Percentiles rank a stretch among this genome's conserved stretches.
phyloP scores from a whole-genome alignment of 2,113 vertebrate species.

The Labeo rohita region DNA sequence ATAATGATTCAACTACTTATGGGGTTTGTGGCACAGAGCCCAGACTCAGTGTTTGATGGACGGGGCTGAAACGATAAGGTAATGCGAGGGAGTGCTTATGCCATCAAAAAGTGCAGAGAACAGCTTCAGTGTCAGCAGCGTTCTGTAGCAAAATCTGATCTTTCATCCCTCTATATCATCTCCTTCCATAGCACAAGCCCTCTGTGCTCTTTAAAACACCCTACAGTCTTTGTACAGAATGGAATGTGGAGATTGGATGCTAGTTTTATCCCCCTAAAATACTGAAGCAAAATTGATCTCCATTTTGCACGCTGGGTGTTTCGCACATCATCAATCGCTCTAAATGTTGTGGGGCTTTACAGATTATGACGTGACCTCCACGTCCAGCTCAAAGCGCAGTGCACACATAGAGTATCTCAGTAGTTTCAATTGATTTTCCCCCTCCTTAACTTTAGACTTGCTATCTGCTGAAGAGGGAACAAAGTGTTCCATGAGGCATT shows the following conservation, averaged over 20 bases:
- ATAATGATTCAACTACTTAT: constrained; percentile 44
- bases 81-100: constrained; percentile 18
- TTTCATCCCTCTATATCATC: constrained; percentile 22
- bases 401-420: background rate
- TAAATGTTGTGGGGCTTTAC: background rate
- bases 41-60: constrained; percentile 16
- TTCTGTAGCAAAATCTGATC: background rate
- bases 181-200: background rate
- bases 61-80: constrained; percentile 26
- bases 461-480: background rate
- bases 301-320: background rate
- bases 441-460: background rate
- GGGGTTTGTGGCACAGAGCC: constrained; percentile 32
- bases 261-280: background rate
- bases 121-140: constrained; percentile 18
- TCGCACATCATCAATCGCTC: constrained; percentile 2
- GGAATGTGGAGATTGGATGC: background rate
- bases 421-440: background rate
- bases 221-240: background rate
- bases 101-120: constrained; percentile 39
- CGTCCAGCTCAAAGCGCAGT: background rate
- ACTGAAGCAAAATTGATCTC: background rate
- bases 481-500: background rate
- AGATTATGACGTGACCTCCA: constrained; percentile 4
- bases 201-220: background rate